Evolutionary conservation across 2,113 vertebrate genomes (phyloP), one percentile per base, ranked within the genome.

Genomic region (Myotis brandtii): DNA sequence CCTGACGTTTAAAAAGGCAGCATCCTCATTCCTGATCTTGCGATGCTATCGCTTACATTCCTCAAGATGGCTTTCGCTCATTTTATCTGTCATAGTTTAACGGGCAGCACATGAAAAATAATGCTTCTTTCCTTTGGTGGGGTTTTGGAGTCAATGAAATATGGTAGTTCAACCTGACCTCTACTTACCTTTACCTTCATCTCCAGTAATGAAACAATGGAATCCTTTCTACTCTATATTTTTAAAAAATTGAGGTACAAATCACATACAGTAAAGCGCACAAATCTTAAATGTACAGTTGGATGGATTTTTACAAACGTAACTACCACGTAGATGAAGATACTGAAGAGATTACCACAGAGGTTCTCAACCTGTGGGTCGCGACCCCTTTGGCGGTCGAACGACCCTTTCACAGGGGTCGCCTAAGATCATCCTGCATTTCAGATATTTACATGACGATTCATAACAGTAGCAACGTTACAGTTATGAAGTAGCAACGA

Each of bases 71-170:
- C 70, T 80, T 66, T 59, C 84, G 89, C 56, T 83, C 50, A 59
- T 82, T 91, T 96, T 92, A 76, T 69, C 66, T 93, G 27, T 54
- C 40, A 14, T n/a, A 59, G 18, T 73, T 95, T 79, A 94, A 86
- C 21, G 27, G 52, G 59, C 56, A 88, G 40, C 56, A 69, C 14
- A 56, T 75, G 64, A 90, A 88, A 84, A 95, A 46, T 34, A 32
- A 37, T 59, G 17, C 37, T 37, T 21, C 72, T 67, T 75, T 46
- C 3, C 67, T 34, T 62, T 69, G 34, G 59, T 75, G 66, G 81
- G 73, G 9, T 75, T 72, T 93, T 70, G 64, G 21, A 84, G 91
- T 59, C 40, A 91, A 50, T 52, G 16, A 95, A 67, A 91, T 64
- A 80, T 1, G 13, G 70, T 91, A 82, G 72, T 81, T 93, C 52